A percentile compares a stretch with the other conserved stretches of the same genome.
Conservation (phyloP, 1,140 invertebrate genomes). For the Manduca sexta region DNA sequence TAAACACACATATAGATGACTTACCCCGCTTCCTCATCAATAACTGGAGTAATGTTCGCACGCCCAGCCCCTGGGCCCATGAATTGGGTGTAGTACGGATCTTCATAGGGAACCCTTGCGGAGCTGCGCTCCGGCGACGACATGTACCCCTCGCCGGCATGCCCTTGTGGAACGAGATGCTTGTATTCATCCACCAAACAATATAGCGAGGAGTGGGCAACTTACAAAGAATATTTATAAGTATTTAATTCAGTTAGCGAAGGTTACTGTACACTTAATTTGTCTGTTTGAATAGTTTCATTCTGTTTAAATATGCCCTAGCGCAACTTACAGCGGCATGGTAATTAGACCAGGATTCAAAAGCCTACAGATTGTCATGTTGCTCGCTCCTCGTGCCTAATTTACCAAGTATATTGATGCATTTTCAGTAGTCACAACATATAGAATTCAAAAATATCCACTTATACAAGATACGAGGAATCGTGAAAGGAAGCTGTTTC, state of each 20-base stretch:
- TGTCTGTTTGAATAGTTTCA: too few relatives aligned
- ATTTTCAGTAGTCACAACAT: neutral
- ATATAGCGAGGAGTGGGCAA: too few relatives aligned
- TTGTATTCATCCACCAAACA: too few relatives aligned
- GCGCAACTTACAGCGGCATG: too few relatives aligned
- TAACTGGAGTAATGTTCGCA: constrained; percentile 88
- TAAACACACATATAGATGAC: constrained; percentile 11
- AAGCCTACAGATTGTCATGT: too few relatives aligned
- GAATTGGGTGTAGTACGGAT: constrained; percentile 90
- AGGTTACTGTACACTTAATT: too few relatives aligned
- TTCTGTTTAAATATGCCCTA: too few relatives aligned
- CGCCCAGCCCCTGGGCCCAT: constrained; percentile 69
- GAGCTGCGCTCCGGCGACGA: constrained; percentile 88
- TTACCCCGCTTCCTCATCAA: constrained; percentile 93
- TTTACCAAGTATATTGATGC: too few relatives aligned
- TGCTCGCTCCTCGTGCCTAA: too few relatives aligned
- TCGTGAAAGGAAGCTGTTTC: neutral
- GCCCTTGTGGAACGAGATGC: constrained; percentile 26
- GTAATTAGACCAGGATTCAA: too few relatives aligned
- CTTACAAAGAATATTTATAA: too few relatives aligned
- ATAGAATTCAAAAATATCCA: neutral
- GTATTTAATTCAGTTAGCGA: too few relatives aligned
- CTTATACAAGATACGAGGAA: neutral
- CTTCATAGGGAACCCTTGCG: constrained; percentile 81
- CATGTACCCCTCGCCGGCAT: constrained; percentile 85